phyloP scores from a whole-genome alignment of 1,140 invertebrate species.

The Rhagoletis zephyria region DNA sequence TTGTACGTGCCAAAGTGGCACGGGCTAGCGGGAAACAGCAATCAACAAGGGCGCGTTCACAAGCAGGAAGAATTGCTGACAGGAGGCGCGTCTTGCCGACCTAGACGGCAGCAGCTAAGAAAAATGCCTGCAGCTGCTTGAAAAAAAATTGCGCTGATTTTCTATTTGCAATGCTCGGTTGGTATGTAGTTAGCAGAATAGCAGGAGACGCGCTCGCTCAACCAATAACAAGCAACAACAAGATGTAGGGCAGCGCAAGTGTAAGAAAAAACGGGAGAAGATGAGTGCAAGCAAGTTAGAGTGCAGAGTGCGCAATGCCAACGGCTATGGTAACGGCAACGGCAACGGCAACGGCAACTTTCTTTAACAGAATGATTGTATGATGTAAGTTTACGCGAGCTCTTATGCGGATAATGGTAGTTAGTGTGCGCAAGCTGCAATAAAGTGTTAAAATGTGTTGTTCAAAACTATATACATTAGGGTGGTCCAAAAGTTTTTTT shows the following conservation, averaged over 20 bases:
- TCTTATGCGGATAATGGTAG: slow-evolving; percentile 43
- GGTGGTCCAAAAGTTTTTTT: too few species aligned
- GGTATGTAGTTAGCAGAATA: too few species aligned
- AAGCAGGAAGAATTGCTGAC: slow-evolving; percentile 21
- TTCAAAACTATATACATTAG: neutral
- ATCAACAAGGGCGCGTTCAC: slow-evolving; percentile 25
- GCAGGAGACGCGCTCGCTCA: neutral
- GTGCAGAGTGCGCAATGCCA: slow-evolving; percentile 16
- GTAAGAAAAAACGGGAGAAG: neutral
- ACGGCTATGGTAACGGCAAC: neutral
- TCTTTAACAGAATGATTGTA: slow-evolving; percentile 37
- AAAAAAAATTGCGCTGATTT: neutral
- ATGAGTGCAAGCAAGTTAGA: neutral
- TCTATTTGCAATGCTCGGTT: neutral
- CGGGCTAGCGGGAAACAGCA: neutral
- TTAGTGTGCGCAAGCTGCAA: slow-evolving; percentile 13
- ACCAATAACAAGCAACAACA: too few species aligned
- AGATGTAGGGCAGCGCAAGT: neutral
- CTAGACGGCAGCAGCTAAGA: slow-evolving; percentile 39
- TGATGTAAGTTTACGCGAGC: slow-evolving; percentile 22
- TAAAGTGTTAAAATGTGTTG: neutral
- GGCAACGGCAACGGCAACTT: neutral
- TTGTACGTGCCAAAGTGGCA: slow-evolving; percentile 31
- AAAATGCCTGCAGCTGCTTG: slow-evolving; percentile 5
- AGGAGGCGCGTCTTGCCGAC: slow-evolving; percentile 27